These are phyloP conservation scores for Lagorchestes hirsutus DNA, from an alignment of 2,797 vertebrate genomes.

Conservation along the genomic window DNA sequence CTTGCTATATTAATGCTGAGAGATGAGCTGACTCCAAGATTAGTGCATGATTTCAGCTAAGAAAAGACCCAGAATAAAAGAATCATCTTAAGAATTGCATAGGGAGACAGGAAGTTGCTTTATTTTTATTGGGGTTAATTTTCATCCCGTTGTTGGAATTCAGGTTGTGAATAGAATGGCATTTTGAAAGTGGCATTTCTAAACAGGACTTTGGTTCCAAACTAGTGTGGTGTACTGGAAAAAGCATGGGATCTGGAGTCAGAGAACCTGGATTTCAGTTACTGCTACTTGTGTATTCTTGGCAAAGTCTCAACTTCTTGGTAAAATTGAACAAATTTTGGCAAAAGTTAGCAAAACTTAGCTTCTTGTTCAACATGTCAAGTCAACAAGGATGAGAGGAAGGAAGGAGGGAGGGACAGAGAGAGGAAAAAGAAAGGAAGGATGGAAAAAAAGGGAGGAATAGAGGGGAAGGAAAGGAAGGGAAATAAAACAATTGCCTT, in stretches of 20 bases:
- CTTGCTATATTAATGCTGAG: constrained; percentile 5
- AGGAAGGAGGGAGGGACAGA: not conserved
- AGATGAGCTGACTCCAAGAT: constrained; percentile 18
- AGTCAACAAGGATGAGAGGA: not conserved
- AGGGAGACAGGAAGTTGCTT: constrained; percentile 11
- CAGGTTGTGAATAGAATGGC: not conserved
- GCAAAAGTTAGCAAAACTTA: not conserved
- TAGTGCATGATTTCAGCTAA: not conserved
- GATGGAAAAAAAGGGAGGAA: not conserved
- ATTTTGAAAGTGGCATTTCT: constrained; percentile 14
- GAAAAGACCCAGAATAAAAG: constrained; percentile 50
- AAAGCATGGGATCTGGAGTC: not conserved
- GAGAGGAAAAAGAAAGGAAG: no score
- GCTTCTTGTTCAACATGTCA: not conserved
- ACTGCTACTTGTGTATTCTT: not conserved
- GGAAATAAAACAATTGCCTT: not conserved
- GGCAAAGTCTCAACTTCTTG: not conserved
- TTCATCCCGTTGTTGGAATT: not conserved
- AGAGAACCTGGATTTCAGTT: not conserved
- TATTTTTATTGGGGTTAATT: not conserved
- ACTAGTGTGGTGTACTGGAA: not conserved
- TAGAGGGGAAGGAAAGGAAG: not conserved
- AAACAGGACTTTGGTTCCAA: constrained; percentile 46
- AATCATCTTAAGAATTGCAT: constrained; percentile 57
- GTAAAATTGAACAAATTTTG: no score